Base-by-base conservation (phyloP, 2,113 vertebrate species). In the Seriola dumerili region DNA sequence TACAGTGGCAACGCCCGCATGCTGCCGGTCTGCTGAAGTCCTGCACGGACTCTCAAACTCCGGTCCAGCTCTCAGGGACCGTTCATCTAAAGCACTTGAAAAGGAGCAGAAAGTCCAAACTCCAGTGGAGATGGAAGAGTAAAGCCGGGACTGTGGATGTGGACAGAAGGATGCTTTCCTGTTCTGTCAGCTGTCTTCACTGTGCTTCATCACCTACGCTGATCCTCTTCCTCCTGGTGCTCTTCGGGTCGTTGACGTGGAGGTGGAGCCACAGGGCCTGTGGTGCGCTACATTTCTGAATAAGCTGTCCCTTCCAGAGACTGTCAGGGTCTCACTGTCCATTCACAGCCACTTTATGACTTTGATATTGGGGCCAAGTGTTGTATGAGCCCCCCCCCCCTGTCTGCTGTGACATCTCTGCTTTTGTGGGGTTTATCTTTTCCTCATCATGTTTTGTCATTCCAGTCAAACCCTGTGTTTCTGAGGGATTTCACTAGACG, bases 1-100 rank as follows among this genome's bases (percentile, higher is more conserved):
- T 93, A 46, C 72, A 93, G 89, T 3, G 87, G 89, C 2, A 94
- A 90, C 1, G 48, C 85, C 0, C 90, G 81, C 74, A 95, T 96
- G 95, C 81, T 95, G 76, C 94, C 93, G 0, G 95, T 96, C 69
- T 96, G 93, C 71, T 96, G 89, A 95, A 74, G 57, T 10, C 3
- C 11, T 36, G 59, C 57, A 29, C 48, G 4, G 44, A 54, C 34
- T 42, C n/a, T 4, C 36, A 50, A 75, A 54, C 36, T 69, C 14
- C 46, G 72, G 69, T 80, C 81, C 84, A 73, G 25, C 29, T 64
- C 50, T 85, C 8, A 10, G 46, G 77, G 85, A 85, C 78, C 48
- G 7, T 74, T 77, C 36, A 57, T 78, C 40, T 8, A 70, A 86
- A 50, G 86, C 91, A 89, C 90, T 90, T 88, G 16, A 44, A 68